Evolutionary conservation across 2,113 vertebrate species (phyloP).

Genomic region (Nettapus auritus): DNA sequence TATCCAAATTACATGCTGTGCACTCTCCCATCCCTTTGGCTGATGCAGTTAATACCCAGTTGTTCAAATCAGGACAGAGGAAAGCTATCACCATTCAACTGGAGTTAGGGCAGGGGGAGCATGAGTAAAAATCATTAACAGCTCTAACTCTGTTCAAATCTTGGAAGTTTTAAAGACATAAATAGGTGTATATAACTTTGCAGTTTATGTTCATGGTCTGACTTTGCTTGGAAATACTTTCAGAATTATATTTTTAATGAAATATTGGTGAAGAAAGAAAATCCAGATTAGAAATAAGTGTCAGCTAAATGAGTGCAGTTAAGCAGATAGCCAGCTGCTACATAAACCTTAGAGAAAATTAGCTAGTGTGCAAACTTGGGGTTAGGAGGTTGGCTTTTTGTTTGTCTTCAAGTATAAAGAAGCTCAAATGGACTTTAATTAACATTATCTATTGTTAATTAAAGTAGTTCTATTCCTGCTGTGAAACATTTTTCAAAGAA

Average conservation of each 20-base stretch:
- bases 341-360: background rate
- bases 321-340: background rate
- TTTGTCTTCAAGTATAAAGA: background rate
- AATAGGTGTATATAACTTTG: accelerated
- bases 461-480: background rate
- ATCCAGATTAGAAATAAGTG: background rate
- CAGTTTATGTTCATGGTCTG: background rate
- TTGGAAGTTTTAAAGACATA: background rate
- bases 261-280: background rate
- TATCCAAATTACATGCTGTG: background rate
- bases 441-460: background rate
- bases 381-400: background rate
- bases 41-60: background rate
- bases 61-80: background rate
- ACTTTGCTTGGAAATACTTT: background rate
- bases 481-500: background rate
- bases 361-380: background rate
- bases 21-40: background rate
- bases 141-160: background rate
- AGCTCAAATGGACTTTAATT: background rate
- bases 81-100: background rate
- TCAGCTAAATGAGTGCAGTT: background rate
- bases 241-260: background rate
- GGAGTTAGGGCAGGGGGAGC: background rate
- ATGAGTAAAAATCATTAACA: background rate